These are phyloP conservation scores for Drosophila merina DNA, from an alignment of 2,888 invertebrate species.

Conservation along the genomic window DNA sequence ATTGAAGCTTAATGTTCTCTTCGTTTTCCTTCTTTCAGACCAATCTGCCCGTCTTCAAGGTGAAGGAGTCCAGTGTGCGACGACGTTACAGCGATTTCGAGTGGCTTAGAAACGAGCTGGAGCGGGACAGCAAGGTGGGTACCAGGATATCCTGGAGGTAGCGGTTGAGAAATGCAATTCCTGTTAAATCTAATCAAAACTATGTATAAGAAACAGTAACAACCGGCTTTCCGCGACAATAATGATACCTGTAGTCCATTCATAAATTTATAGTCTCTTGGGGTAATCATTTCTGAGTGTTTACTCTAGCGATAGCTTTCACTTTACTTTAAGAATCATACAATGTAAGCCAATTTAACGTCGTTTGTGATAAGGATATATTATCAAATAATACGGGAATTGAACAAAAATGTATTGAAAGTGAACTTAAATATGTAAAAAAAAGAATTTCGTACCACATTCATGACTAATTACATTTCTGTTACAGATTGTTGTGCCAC, in stretches of 20 bases:
- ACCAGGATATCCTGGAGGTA: not conserved
- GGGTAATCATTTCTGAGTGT: not conserved
- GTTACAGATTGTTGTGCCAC: conserved; percentile 97
- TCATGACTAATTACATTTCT: not conserved
- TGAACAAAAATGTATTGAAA: too few relatives aligned
- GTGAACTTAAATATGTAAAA: too few relatives aligned
- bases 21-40: conserved; percentile 89
- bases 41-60: conserved; percentile 99
- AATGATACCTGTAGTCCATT: not conserved
- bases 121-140: conserved; percentile 97
- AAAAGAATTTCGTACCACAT: too few relatives aligned
- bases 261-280: not conserved
- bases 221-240: not conserved
- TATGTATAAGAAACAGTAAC: too few relatives aligned
- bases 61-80: conserved; percentile 98
- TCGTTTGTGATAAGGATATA: too few relatives aligned
- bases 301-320: not conserved
- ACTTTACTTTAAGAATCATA: not conserved
- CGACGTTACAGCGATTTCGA: conserved; percentile 99
- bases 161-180: not conserved
- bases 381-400: too few relatives aligned
- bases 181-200: too few relatives aligned
- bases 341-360: too few relatives aligned
- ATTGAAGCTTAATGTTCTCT: conserved; percentile 20
- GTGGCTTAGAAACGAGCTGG: conserved; percentile 99